phyloP scores from a whole-genome alignment of 2,888 invertebrate species.

The Lamellibrachia columna region DNA sequence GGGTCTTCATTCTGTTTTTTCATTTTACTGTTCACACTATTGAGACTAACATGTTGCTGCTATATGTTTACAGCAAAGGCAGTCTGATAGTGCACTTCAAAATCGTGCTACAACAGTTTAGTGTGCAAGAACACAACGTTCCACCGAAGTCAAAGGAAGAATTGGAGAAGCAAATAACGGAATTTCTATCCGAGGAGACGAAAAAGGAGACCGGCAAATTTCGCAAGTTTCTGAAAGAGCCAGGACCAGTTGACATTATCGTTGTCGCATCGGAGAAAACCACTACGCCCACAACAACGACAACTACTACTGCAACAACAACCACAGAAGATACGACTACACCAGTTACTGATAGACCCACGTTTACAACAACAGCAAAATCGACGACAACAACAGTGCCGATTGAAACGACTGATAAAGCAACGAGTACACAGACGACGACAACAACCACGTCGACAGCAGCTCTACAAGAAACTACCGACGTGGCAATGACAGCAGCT shows the following conservation, averaged over 20 bases:
- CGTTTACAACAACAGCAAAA: background rate
- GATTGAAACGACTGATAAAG: background rate
- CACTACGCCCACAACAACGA: background rate
- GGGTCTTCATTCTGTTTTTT: background rate
- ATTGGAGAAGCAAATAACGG: background rate
- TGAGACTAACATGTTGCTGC: background rate
- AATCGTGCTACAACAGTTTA: background rate
- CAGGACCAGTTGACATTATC: background rate
- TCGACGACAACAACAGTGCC: background rate
- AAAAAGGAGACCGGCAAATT: background rate
- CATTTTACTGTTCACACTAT: background rate
- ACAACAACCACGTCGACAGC: background rate
- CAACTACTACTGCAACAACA: background rate
- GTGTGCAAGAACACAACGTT: background rate
- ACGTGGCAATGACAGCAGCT: too few species aligned
- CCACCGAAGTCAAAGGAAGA: background rate
- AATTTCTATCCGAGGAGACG: background rate
- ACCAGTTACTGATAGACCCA: background rate
- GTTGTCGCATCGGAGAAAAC: background rate
- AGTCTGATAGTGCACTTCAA: background rate
- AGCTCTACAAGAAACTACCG: background rate
- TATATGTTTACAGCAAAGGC: background rate
- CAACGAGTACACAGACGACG: background rate
- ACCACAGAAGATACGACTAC: background rate
- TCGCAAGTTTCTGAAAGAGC: background rate